These are phyloP conservation scores for Tenebrosternarchus preto DNA, from an alignment of 2,113 vertebrate genomes.

Conservation along the genomic window DNA sequence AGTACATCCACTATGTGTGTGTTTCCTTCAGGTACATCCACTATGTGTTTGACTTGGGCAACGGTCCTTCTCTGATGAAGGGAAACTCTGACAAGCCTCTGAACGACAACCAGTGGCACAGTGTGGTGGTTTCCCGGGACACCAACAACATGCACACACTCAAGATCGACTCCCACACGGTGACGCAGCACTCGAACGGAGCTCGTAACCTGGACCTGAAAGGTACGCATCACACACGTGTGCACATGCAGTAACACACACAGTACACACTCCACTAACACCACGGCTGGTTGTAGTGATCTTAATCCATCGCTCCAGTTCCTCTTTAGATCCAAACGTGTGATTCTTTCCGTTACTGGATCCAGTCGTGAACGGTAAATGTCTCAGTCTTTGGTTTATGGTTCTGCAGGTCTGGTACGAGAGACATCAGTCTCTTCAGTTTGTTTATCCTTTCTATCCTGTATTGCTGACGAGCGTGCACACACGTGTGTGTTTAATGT, in stretches of 20 bases:
- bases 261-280: background rate
- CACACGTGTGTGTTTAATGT: too few relatives aligned
- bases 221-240: constrained; percentile 69
- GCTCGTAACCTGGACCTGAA: constrained; percentile 92
- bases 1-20: too few relatives aligned
- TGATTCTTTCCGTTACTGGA: too few relatives aligned
- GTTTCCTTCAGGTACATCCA: constrained; percentile 81
- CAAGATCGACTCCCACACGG: constrained; percentile 90
- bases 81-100: constrained; percentile 91
- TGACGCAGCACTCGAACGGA: constrained; percentile 92
- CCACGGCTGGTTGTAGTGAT: background rate
- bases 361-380: too few relatives aligned
- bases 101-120: constrained; percentile 97
- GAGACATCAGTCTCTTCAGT: too few relatives aligned
- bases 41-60: constrained; percentile 92
- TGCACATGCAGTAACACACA: background rate
- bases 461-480: too few relatives aligned
- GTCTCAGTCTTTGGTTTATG: too few relatives aligned
- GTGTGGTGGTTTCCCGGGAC: constrained; percentile 89
- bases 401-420: too few relatives aligned
- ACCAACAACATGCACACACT: constrained; percentile 86
- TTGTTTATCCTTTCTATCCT: too few relatives aligned
- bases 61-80: constrained; percentile 93
- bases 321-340: too few relatives aligned
- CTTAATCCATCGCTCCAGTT: too few relatives aligned